Conservation (phyloP, 30 jellyfish, hydroid and myxozoan species). For the Cassiopea xamachana region DNA sequence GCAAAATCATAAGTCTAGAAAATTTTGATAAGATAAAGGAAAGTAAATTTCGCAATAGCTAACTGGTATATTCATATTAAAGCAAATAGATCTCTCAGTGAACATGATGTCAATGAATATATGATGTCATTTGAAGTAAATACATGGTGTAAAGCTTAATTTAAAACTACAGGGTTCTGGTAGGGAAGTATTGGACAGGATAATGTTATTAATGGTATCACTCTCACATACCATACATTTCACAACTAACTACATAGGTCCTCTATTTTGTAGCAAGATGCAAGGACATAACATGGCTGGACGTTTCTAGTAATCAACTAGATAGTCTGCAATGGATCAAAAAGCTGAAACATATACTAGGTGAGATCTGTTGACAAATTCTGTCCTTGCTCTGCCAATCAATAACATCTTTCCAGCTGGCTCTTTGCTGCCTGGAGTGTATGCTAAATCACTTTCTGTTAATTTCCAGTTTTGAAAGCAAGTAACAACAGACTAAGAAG, state of each 20-base stretch:
- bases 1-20: neutral
- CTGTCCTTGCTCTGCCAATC: neutral
- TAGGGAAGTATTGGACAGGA: too few relatives aligned
- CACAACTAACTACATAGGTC: too few relatives aligned
- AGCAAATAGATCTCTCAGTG: neutral
- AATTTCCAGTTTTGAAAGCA: slow-evolving; percentile 56
- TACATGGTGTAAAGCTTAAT: too few relatives aligned
- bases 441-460: neutral
- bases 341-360: slow-evolving; percentile 34
- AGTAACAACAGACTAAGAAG: slow-evolving; percentile 54
- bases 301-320: slow-evolving; percentile 33
- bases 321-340: slow-evolving; percentile 53
- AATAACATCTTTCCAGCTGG: neutral
- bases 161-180: too few relatives aligned
- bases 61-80: neutral
- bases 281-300: slow-evolving; percentile 61
- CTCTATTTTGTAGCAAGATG: slow-evolving; percentile 41
- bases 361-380: neutral
- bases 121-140: too few relatives aligned
- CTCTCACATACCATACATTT: too few relatives aligned
- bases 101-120: too few relatives aligned
- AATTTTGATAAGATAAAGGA: neutral
- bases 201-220: too few relatives aligned
- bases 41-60: neutral
- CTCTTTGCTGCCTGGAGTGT: too few relatives aligned